phyloP scores from a whole-genome alignment of 2,797 vertebrate species.

The Catamblyrhynchus diadema region DNA sequence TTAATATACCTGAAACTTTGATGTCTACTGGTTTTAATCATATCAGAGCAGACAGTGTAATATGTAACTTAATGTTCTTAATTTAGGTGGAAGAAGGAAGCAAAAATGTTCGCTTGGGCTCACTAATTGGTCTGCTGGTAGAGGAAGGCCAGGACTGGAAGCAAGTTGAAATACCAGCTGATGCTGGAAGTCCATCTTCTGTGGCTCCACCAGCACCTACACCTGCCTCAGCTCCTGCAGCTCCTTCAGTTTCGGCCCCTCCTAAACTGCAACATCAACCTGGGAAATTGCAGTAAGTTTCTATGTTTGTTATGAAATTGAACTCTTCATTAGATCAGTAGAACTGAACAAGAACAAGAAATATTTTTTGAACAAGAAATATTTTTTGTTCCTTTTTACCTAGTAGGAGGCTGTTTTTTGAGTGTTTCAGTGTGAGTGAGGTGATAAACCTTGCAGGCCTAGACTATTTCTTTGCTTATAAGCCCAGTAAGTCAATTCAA shows the following conservation, averaged over 20 bases:
- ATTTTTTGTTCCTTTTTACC: not conserved
- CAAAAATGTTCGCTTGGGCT: slow-evolving; percentile 85
- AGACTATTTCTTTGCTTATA: not conserved
- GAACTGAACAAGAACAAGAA: not conserved
- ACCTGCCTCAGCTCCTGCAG: not conserved
- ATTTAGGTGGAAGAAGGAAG: slow-evolving; percentile 89
- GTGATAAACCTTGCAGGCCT: not conserved
- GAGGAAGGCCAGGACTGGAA: slow-evolving; percentile 96
- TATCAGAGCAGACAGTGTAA: not conserved
- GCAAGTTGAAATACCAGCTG: slow-evolving; percentile 85
- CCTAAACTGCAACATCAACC: slow-evolving; percentile 50
- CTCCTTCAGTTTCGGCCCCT: slow-evolving; percentile 14
- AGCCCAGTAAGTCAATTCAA: not conserved
- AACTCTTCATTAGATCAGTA: not conserved
- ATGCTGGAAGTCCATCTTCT: slow-evolving; percentile 53
- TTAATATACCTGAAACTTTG: not conserved
- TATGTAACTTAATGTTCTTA: not conserved
- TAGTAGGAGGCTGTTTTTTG: not conserved
- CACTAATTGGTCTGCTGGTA: slow-evolving; percentile 90
- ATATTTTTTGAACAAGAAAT: not conserved
- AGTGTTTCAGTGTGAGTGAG: not conserved
- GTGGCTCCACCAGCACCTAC: slow-evolving; percentile 21
- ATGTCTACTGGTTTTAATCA: not conserved
- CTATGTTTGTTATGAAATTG: not conserved
- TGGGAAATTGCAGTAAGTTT: slow-evolving; percentile 79